phyloP scores from a whole-genome alignment of 1,140 invertebrate genomes.

The Belonocnema kinseyi region DNA sequence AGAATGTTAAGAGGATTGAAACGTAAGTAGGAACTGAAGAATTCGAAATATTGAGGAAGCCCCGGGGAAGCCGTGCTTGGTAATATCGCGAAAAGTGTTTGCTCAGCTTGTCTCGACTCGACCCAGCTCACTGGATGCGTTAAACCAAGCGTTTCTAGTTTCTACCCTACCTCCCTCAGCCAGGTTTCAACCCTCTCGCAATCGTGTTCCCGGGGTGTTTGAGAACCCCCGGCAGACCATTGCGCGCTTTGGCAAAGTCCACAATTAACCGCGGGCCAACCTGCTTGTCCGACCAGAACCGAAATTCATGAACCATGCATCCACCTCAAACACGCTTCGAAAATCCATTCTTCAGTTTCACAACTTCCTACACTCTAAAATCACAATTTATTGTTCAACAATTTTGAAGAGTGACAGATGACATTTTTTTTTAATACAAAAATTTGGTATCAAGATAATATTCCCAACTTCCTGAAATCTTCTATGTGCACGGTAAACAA shows the following conservation, averaged over 20 bases:
- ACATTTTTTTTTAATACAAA: too few species aligned
- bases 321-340: conserved; percentile 3
- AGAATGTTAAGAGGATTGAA: conserved; percentile 38
- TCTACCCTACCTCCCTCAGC: conserved; percentile 12
- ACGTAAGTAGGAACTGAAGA: conserved; percentile 38
- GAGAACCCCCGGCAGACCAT: conserved; percentile 5
- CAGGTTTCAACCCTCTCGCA: conserved; percentile 12
- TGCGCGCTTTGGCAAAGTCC: conserved; percentile 10
- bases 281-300: neutral
- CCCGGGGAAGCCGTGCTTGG: conserved; percentile 37
- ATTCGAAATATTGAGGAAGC: conserved; percentile 15
- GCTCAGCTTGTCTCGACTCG: conserved; percentile 52
- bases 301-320: conserved; percentile 18
- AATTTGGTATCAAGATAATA: too few species aligned
- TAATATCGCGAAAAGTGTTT: conserved; percentile 62
- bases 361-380: neutral
- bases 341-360: neutral
- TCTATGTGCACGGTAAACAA: too few species aligned
- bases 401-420: too few species aligned
- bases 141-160: conserved; percentile 49
- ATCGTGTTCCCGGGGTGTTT: conserved; percentile 12
- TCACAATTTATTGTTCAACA: too few species aligned
- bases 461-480: too few species aligned
- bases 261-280: neutral
- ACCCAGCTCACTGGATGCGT: conserved; percentile 40